Evolutionary conservation across 2,888 invertebrate genomes (phyloP).

Genomic region (Aphodius granarius): DNA sequence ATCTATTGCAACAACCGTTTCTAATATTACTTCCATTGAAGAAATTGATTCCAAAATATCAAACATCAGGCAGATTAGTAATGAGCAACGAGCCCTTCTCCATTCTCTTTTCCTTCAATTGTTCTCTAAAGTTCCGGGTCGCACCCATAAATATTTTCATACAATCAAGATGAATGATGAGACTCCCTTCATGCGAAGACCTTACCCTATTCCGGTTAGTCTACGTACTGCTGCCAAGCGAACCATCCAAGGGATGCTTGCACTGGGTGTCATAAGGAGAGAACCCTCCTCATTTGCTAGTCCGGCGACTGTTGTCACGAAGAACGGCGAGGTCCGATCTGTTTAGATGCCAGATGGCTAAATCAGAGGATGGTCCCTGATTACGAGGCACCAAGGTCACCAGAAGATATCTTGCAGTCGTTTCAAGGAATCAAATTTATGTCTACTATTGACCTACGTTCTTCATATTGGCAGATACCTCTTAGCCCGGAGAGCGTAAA

Average conservation of each 20-base stretch:
- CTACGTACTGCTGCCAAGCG: slow-evolving; percentile 34
- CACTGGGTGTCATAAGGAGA: slow-evolving; percentile 39
- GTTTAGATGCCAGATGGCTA: slow-evolving; percentile 40
- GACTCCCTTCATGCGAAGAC: slow-evolving; percentile 32
- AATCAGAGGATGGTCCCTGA: slow-evolving; percentile 41
- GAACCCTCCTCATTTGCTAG: slow-evolving; percentile 36
- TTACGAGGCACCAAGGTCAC: slow-evolving; percentile 32
- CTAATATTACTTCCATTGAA: neutral
- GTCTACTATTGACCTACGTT: slow-evolving; percentile 27
- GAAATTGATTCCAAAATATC: neutral
- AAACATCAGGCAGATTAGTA: neutral
- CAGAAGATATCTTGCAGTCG: slow-evolving; percentile 29
- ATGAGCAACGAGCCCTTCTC: neutral
- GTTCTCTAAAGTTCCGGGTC: slow-evolving; percentile 28
- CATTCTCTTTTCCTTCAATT: slow-evolving; percentile 12
- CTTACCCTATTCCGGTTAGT: slow-evolving; percentile 40
- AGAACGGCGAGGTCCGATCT: slow-evolving; percentile 37
- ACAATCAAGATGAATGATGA: slow-evolving; percentile 31
- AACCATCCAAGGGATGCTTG: slow-evolving; percentile 38
- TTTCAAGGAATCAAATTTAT: slow-evolving; percentile 25
- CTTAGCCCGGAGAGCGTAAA: too few species aligned
- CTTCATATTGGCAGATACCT: slow-evolving; percentile 33
- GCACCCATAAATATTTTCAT: slow-evolving; percentile 32
- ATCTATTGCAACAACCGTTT: too few species aligned
- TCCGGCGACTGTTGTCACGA: slow-evolving; percentile 28